Evolutionary conservation across 2,113 vertebrate species (phyloP).

Genomic region (Parotia lawesii): DNA sequence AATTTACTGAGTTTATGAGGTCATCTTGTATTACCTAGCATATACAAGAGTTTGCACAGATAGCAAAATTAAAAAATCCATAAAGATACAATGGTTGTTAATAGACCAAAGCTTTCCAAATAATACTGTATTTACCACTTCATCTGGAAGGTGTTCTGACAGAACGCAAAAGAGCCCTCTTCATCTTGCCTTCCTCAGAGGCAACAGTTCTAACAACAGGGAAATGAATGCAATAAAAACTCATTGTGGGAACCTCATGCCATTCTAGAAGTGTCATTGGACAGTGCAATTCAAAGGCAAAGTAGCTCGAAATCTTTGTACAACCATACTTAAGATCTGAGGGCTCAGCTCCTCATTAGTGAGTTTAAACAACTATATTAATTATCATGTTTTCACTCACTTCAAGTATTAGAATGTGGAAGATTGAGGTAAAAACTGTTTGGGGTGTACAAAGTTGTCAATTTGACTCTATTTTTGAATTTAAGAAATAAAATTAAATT

Average conservation of each 20-base stretch:
- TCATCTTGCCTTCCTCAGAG: not conserved
- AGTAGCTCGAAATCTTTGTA: not conserved
- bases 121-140: not conserved
- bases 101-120: not conserved
- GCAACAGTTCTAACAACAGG: not conserved
- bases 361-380: not conserved
- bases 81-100: not conserved
- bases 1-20: not conserved
- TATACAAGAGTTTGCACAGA: not conserved
- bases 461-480: not conserved
- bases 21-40: not conserved
- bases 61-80: not conserved
- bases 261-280: not conserved
- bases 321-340: not conserved
- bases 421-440: not conserved
- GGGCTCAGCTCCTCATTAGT: not conserved
- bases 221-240: not conserved
- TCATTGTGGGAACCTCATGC: not conserved
- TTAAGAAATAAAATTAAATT: not conserved
- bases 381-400: not conserved
- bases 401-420: not conserved
- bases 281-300: not conserved
- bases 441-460: not conserved
- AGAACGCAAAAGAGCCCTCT: not conserved
- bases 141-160: not conserved